These are phyloP conservation scores for Mayetiola destructor DNA, from an alignment of 2,888 invertebrate species.

Conservation along the genomic window DNA sequence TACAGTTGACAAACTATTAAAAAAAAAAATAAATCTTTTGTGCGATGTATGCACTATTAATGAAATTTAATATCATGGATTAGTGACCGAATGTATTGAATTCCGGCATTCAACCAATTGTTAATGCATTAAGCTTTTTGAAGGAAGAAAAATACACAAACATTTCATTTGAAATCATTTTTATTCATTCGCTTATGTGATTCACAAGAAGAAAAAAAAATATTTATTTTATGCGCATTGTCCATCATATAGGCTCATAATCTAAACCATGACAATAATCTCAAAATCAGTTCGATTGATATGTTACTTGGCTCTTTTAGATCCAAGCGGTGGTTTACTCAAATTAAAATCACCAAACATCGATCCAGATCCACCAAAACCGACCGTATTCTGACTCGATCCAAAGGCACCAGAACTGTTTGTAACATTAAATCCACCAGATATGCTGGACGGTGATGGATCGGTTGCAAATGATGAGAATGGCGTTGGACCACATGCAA, in stretches of 20 bases:
- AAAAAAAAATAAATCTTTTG: too few relatives aligned
- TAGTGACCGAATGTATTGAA: too few relatives aligned
- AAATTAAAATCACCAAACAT: not conserved
- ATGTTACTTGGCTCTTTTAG: not conserved
- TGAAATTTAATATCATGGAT: too few relatives aligned
- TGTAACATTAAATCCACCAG: not conserved
- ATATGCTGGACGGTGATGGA: not conserved
- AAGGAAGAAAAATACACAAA: too few relatives aligned
- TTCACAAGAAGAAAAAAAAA: not conserved
- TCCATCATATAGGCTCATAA: not conserved
- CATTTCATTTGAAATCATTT: too few relatives aligned
- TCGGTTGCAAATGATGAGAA: slow-evolving; percentile 30
- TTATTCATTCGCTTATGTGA: too few relatives aligned
- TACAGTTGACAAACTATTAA: too few relatives aligned
- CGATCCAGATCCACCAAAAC: not conserved
- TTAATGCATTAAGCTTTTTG: too few relatives aligned
- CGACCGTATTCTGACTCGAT: not conserved
- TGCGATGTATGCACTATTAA: too few relatives aligned
- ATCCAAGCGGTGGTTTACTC: not conserved
- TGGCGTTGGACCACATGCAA: slow-evolving; percentile 48
- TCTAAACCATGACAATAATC: too few relatives aligned
- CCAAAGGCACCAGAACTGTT: not conserved
- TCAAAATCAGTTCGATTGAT: too few relatives aligned
- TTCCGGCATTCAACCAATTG: too few relatives aligned
- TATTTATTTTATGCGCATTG: not conserved